phyloP scores from a whole-genome alignment of 2,797 vertebrate species.

The Gadopsis marmoratus region DNA sequence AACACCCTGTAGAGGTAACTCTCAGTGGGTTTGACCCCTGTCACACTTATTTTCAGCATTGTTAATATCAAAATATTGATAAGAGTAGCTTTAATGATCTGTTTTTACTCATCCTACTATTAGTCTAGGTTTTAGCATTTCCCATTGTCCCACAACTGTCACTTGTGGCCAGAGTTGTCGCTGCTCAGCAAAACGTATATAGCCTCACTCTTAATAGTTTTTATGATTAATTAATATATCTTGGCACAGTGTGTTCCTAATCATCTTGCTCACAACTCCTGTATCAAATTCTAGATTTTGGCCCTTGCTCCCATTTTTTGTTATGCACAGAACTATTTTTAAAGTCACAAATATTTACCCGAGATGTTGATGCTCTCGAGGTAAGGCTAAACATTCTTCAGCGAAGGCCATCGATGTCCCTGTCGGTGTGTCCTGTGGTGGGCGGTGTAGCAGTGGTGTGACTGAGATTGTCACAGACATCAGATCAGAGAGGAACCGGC shows the following conservation, averaged over 20 bases:
- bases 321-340: constrained; percentile 44
- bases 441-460: constrained; percentile 18
- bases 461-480: constrained; percentile 58
- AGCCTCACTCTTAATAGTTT: too few relatives aligned
- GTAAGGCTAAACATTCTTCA: constrained; percentile 54
- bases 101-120: background rate
- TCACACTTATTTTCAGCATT: background rate
- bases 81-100: background rate
- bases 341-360: constrained; percentile 60
- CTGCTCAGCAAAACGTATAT: background rate
- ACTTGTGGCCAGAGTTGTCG: too few relatives aligned
- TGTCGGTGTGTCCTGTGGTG: constrained; percentile 14
- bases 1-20: background rate
- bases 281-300: constrained; percentile 6
- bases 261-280: background rate
- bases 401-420: constrained; percentile 63
- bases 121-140: background rate
- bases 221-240: background rate
- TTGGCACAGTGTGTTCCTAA: background rate
- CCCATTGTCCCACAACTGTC: background rate
- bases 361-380: constrained; percentile 45
- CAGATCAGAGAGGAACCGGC: constrained; percentile 68
- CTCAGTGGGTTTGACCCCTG: background rate
- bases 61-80: background rate
- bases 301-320: constrained; percentile 26